Percentiles rank a stretch among this genome's conserved stretches.
Conservation (phyloP, 2,797 vertebrate species). For the Epinephelus awoara region DNA sequence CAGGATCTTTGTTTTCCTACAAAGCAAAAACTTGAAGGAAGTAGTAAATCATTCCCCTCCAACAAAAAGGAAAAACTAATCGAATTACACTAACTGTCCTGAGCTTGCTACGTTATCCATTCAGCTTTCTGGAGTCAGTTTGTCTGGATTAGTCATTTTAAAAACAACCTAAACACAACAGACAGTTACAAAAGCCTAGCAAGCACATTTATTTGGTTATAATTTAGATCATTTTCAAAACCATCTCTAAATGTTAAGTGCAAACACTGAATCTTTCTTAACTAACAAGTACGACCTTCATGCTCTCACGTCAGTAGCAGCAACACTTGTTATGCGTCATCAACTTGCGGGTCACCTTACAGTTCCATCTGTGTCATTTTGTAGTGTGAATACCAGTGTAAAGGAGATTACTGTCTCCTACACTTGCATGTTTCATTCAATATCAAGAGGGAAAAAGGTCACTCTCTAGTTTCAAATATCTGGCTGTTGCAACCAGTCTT, state of each 20-base stretch:
- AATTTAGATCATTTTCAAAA: conserved; percentile 20
- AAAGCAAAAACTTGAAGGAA: background rate
- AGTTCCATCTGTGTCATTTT: conserved; percentile 39
- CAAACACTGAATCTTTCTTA: conserved; percentile 15
- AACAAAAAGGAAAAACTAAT: background rate
- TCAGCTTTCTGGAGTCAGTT: background rate
- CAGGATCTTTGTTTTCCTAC: background rate
- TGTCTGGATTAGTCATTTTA: background rate
- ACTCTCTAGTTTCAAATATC: conserved; percentile 61
- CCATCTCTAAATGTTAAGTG: conserved; percentile 26
- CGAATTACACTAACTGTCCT: background rate
- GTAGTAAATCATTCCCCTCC: background rate
- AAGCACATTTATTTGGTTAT: background rate
- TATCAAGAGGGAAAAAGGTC: conserved; percentile 61
- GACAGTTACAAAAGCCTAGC: background rate
- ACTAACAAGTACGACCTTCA: background rate
- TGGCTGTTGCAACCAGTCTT: conserved; percentile 58
- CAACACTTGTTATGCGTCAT: conserved; percentile 30
- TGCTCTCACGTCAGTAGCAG: conserved; percentile 42
- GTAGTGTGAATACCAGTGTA: conserved; percentile 44
- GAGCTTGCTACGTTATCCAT: background rate
- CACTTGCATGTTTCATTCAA: conserved; percentile 49
- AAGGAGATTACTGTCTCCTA: conserved; percentile 48
- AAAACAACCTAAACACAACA: background rate
- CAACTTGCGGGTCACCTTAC: conserved; percentile 41